Evolutionary conservation across 2,113 vertebrate species (phyloP).

Genomic region (Ptilorrhoa leucosticta): DNA sequence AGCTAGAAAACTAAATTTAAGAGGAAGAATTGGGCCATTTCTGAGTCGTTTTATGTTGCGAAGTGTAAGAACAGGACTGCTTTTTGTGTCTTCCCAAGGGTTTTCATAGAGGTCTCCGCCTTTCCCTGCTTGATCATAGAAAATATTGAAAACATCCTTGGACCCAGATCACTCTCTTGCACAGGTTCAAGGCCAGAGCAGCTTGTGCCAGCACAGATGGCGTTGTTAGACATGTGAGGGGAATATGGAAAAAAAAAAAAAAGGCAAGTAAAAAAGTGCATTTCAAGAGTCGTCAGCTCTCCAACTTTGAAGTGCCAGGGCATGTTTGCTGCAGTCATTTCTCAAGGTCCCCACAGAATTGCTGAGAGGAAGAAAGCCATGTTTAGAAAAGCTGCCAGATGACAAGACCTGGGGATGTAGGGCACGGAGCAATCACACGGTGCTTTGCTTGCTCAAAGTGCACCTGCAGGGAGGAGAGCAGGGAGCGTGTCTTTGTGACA

Average conservation of each 20-base stretch:
- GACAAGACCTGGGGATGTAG: constrained; percentile 39
- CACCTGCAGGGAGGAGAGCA: background rate
- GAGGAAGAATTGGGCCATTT: background rate
- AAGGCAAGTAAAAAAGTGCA: background rate
- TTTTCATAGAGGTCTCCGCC: background rate
- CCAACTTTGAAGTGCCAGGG: constrained; percentile 48
- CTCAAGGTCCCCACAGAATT: constrained; percentile 43
- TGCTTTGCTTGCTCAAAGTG: background rate
- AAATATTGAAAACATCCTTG: background rate
- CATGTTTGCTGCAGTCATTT: constrained; percentile 35
- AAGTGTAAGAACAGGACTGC: background rate
- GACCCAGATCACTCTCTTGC: background rate
- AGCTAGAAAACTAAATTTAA: background rate
- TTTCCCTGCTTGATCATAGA: background rate
- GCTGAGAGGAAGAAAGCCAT: constrained; percentile 16
- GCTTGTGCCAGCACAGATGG: constrained; percentile 20
- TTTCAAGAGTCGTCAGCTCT: constrained; percentile 11
- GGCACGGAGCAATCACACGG: constrained; percentile 11
- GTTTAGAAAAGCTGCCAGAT: constrained; percentile 43
- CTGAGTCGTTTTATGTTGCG: background rate
- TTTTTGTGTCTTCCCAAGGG: background rate
- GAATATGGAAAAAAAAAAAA: background rate
- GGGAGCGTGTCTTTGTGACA: background rate
- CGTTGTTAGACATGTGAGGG: background rate
- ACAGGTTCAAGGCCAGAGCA: background rate